These are phyloP conservation scores for Eulithis testata DNA, from an alignment of 2,888 invertebrate genomes.

Conservation along the genomic window DNA sequence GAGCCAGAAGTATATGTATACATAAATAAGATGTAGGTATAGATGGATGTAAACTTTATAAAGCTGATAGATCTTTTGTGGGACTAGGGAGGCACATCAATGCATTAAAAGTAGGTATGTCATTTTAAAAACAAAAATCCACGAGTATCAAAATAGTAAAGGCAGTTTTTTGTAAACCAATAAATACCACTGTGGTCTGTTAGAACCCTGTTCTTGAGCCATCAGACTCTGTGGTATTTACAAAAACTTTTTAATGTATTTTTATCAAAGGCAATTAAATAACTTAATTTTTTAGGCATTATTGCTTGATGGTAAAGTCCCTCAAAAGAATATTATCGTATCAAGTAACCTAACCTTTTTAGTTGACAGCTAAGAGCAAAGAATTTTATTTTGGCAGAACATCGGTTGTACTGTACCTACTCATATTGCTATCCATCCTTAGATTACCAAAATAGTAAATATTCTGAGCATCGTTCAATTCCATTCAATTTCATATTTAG, in stretches of 20 bases:
- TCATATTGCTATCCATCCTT: too few relatives aligned
- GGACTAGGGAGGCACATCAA: slow-evolving; percentile 74
- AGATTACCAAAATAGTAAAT: too few relatives aligned
- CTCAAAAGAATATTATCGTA: slow-evolving; percentile 50
- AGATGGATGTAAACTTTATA: slow-evolving; percentile 65
- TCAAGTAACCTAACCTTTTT: background rate
- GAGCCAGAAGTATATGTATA: slow-evolving; percentile 3
- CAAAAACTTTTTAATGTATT: slow-evolving; percentile 15
- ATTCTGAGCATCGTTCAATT: too few relatives aligned
- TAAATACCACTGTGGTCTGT: slow-evolving; percentile 75
- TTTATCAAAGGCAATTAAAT: slow-evolving; percentile 3
- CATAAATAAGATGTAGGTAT: background rate
- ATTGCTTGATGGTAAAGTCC: slow-evolving; percentile 56
- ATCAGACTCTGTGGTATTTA: slow-evolving; percentile 77
- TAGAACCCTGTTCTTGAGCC: slow-evolving; percentile 81
- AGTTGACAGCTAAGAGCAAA: background rate
- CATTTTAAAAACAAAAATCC: slow-evolving; percentile 18
- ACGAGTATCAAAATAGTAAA: slow-evolving; percentile 33
- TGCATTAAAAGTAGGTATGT: slow-evolving; percentile 44
- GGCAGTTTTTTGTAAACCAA: slow-evolving; percentile 40
- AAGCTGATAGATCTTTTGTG: slow-evolving; percentile 57
- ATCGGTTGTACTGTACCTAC: too few relatives aligned
- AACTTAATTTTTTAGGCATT: slow-evolving; percentile 17
- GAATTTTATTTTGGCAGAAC: background rate
- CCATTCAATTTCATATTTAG: too few relatives aligned